Conservation (phyloP, 2,797 vertebrate species). For the Lacerta agilis region DNA sequence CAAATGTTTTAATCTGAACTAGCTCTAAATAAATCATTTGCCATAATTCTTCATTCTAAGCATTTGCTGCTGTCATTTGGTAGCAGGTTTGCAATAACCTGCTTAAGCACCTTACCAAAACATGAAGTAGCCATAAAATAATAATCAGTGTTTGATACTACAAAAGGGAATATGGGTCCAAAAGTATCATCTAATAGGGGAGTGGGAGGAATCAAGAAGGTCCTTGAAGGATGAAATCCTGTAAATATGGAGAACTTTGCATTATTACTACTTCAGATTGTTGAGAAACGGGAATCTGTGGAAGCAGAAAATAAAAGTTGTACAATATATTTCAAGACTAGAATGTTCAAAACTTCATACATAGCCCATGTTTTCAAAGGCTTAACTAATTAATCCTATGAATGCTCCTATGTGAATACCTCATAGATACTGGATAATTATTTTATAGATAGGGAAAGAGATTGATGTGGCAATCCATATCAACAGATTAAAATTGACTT, state of each 20-base stretch:
- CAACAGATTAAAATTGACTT: no score
- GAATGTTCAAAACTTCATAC: not conserved
- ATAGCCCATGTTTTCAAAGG: not conserved
- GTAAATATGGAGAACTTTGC: not conserved
- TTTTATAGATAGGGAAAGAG: not conserved
- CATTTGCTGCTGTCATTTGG: not conserved
- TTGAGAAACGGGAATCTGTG: not conserved
- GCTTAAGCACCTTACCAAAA: slow-evolving; percentile 25
- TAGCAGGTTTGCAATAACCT: not conserved
- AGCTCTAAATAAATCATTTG: slow-evolving; percentile 18
- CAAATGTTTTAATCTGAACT: slow-evolving; percentile 31
- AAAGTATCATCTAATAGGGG: not conserved
- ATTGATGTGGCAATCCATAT: not conserved
- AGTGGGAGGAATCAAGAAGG: fast-evolving
- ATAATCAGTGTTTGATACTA: not conserved
- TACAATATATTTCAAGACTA: not conserved
- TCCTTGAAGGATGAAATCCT: fast-evolving
- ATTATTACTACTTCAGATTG: not conserved
- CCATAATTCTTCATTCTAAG: slow-evolving; percentile 36
- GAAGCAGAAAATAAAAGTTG: not conserved
- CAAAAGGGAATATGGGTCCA: not conserved
- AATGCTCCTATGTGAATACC: not conserved
- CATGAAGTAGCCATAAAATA: no score
- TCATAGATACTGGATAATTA: not conserved
- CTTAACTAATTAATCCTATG: not conserved